Percentiles rank a stretch among this genome's conserved stretches.
Conservation (phyloP, 2,888 invertebrate species). For the Tachina lurida region DNA sequence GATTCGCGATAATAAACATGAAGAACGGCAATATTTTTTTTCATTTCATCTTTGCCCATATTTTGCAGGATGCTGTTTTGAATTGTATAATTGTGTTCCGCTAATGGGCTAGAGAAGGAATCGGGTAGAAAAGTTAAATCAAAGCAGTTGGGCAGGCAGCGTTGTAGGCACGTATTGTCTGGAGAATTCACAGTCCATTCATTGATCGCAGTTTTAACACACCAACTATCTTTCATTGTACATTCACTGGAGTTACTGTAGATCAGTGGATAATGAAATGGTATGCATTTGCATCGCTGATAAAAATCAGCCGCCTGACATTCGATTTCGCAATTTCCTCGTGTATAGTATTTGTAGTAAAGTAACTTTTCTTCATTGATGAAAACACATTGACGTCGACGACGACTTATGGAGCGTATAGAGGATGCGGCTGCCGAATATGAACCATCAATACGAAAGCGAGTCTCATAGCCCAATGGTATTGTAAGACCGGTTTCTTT, state of each 20-base stretch:
- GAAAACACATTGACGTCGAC: slow-evolving; percentile 88
- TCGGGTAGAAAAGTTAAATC: slow-evolving; percentile 87
- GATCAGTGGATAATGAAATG: slow-evolving; percentile 84
- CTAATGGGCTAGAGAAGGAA: slow-evolving; percentile 84
- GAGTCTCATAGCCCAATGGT: slow-evolving; percentile 88
- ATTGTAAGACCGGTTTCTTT: slow-evolving; percentile 88
- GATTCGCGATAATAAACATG: slow-evolving; percentile 89
- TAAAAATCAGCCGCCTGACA: slow-evolving; percentile 82
- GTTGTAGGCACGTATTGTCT: slow-evolving; percentile 79
- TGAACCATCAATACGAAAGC: slow-evolving; percentile 87
- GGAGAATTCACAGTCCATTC: slow-evolving; percentile 17
- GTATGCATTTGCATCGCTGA: slow-evolving; percentile 76
- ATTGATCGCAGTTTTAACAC: slow-evolving; percentile 69
- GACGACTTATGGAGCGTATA: slow-evolving; percentile 85
- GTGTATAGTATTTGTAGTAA: slow-evolving; percentile 84
- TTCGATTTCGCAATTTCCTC: slow-evolving; percentile 84
- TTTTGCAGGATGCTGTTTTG: slow-evolving; percentile 74
- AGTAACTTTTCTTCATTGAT: slow-evolving; percentile 87
- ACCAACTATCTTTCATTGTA: slow-evolving; percentile 69
- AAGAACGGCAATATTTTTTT: slow-evolving; percentile 87
- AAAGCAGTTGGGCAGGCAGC: slow-evolving; percentile 88
- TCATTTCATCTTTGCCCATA: slow-evolving; percentile 75
- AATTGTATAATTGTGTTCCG: slow-evolving; percentile 74
- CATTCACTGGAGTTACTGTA: slow-evolving; percentile 87
- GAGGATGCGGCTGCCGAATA: slow-evolving; percentile 87